Conservation (phyloP, 2,888 invertebrate species). For the Drosophila gaucha region DNA sequence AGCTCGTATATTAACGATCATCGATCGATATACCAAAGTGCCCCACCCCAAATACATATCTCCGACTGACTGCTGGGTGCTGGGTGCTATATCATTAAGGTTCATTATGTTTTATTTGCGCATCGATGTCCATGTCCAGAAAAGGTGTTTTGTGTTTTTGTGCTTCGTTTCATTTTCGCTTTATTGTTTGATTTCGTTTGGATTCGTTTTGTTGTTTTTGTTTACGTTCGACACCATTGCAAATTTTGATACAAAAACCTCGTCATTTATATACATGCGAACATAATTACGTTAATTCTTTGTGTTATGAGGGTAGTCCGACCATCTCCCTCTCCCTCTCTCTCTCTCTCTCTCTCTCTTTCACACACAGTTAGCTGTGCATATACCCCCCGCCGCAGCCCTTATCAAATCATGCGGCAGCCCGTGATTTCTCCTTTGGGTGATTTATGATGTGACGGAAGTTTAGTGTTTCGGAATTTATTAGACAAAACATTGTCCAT, state of each 20-base stretch:
- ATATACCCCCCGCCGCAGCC: conserved; percentile 41
- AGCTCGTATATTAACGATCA: conserved; percentile 58
- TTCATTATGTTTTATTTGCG: conserved; percentile 74
- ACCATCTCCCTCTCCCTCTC: neutral
- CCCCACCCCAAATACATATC: conserved; percentile 40
- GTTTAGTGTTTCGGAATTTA: conserved; percentile 75
- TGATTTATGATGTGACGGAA: conserved; percentile 77
- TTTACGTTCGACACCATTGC: conserved; percentile 75
- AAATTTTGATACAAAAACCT: conserved; percentile 64
- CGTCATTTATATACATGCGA: conserved; percentile 71
- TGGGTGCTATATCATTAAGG: conserved; percentile 71
- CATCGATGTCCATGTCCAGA: conserved; percentile 57
- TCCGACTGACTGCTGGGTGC: conserved; percentile 27
- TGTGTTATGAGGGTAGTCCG: conserved; percentile 62
- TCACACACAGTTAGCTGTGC: neutral
- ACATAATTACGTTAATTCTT: conserved; percentile 76
- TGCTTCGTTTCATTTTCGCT: conserved; percentile 66
- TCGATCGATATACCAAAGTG: conserved; percentile 38
- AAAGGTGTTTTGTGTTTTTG: conserved; percentile 70
- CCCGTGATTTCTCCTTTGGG: conserved; percentile 38
- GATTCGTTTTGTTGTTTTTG: conserved; percentile 60
- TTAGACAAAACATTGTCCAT: conserved; percentile 69
- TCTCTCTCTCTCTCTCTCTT: neutral
- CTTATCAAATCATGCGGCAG: conserved; percentile 55
- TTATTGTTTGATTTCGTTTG: conserved; percentile 68